Percentiles rank a stretch among this genome's conserved stretches.
These are phyloP conservation scores for Eupleurogrammus muticus DNA, from an alignment of 2,797 vertebrate genomes.

Conservation along the genomic window DNA sequence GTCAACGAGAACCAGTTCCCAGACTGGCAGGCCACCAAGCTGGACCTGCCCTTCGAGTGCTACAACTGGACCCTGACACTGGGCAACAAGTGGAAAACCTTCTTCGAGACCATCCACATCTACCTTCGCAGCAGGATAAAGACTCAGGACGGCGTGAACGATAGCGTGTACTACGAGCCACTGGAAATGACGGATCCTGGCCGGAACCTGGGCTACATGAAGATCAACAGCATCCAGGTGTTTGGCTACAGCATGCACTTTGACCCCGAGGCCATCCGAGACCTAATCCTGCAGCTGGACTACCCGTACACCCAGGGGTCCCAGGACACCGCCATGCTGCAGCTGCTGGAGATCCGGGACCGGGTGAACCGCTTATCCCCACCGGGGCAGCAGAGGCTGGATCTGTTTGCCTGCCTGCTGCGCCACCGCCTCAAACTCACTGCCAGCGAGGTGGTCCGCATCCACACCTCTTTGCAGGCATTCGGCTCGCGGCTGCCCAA, in stretches of 20 bases:
- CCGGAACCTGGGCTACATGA: conserved; percentile 97
- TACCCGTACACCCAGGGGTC: conserved; percentile 97
- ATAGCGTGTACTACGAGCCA: conserved; percentile 93
- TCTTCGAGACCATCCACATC: conserved; percentile 98
- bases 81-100: conserved; percentile 98
- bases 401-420: conserved; percentile 95
- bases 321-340: conserved; percentile 95
- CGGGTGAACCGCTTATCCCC: conserved; percentile 96
- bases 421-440: conserved; percentile 96
- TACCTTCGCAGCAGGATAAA: conserved; percentile 95
- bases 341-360: conserved; percentile 94
- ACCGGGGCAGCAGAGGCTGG: conserved; percentile 90
- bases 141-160: conserved; percentile 86
- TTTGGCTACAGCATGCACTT: conserved; percentile 99
- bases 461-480: conserved; percentile 93
- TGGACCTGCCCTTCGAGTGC: conserved; percentile 96
- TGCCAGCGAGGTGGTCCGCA: conserved; percentile 94
- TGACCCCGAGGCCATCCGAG: conserved; percentile 95
- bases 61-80: conserved; percentile 97
- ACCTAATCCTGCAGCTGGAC: conserved; percentile 96
- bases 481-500: conserved; percentile 94
- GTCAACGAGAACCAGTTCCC: conserved; percentile 92
- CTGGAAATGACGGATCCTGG: conserved; percentile 92
- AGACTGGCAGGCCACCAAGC: conserved; percentile 93
- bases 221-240: conserved; percentile 97